These are phyloP conservation scores for Drosophila pseudotakahashii DNA, from an alignment of 2,888 invertebrate species.

Conservation along the genomic window DNA sequence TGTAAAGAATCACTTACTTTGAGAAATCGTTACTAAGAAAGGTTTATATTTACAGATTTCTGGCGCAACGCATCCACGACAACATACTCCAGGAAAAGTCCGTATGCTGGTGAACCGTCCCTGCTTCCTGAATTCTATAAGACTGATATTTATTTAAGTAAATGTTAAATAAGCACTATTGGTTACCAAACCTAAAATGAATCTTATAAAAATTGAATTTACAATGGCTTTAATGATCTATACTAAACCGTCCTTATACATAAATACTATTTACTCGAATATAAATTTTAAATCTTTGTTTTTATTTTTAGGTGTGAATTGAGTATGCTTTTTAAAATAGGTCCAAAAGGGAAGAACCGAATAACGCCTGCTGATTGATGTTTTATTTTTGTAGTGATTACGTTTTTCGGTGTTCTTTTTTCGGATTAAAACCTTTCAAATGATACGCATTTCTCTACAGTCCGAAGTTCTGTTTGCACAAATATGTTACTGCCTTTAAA, in stretches of 20 bases:
- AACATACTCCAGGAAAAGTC: conserved; percentile 88
- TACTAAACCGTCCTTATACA: no score
- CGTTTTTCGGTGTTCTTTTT: background rate
- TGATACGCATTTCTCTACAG: background rate
- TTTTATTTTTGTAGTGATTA: background rate
- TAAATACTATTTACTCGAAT: no score
- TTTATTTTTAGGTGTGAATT: no score
- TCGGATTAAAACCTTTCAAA: background rate
- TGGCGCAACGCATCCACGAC: conserved; percentile 88
- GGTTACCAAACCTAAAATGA: background rate
- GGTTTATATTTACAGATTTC: conserved; percentile 84
- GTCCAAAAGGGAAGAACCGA: background rate
- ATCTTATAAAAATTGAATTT: background rate
- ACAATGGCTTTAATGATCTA: no score
- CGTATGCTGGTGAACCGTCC: conserved; percentile 87
- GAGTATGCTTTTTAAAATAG: no score
- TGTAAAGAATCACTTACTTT: background rate
- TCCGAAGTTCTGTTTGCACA: background rate
- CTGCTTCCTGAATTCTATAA: conserved; percentile 5
- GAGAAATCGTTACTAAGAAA: accelerated
- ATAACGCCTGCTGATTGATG: background rate
- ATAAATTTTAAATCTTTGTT: no score
- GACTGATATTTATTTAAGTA: conserved; percentile 50
- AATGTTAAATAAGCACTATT: background rate
- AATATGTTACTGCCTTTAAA: background rate